phyloP scores from a whole-genome alignment of 2,797 vertebrate species.

The Chelmon rostratus region DNA sequence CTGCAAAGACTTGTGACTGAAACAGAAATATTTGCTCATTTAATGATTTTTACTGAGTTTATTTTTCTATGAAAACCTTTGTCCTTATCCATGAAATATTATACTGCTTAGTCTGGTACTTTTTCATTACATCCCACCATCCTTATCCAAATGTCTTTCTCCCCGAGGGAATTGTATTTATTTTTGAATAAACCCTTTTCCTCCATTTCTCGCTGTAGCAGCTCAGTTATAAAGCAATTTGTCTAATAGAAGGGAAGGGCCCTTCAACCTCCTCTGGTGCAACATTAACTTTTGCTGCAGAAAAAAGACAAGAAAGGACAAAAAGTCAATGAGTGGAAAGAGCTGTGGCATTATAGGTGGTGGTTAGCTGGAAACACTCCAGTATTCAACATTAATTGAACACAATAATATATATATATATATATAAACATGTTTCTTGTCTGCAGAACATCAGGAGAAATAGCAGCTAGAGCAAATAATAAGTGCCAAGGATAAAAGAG shows the following conservation, averaged over 20 bases:
- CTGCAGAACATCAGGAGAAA: background rate
- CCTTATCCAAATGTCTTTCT: slow-evolving; percentile 29
- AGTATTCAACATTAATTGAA: background rate
- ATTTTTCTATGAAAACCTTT: slow-evolving; percentile 26
- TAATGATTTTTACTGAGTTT: slow-evolving; percentile 28
- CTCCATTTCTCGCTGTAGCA: slow-evolving; percentile 11
- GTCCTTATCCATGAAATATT: slow-evolving; percentile 30
- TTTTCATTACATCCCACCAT: slow-evolving; percentile 48
- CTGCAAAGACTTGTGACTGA: slow-evolving; percentile 11
- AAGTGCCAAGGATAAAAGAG: background rate
- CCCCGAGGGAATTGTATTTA: slow-evolving; percentile 29
- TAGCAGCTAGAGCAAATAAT: background rate
- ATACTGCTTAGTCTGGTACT: slow-evolving; percentile 22
- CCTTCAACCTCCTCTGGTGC: slow-evolving; percentile 12
- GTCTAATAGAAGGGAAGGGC: slow-evolving; percentile 1
- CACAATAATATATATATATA: too few species aligned
- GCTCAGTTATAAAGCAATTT: slow-evolving; percentile 21
- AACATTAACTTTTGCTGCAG: slow-evolving; percentile 10
- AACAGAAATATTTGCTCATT: slow-evolving; percentile 24
- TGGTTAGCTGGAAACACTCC: background rate
- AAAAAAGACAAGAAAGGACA: background rate
- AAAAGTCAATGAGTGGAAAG: background rate
- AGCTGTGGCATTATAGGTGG: slow-evolving; percentile 9
- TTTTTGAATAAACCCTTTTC: slow-evolving; percentile 27
- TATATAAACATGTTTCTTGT: background rate